These are phyloP conservation scores for Bombus difficillimus DNA, from an alignment of 1,140 invertebrate genomes.

Conservation along the genomic window DNA sequence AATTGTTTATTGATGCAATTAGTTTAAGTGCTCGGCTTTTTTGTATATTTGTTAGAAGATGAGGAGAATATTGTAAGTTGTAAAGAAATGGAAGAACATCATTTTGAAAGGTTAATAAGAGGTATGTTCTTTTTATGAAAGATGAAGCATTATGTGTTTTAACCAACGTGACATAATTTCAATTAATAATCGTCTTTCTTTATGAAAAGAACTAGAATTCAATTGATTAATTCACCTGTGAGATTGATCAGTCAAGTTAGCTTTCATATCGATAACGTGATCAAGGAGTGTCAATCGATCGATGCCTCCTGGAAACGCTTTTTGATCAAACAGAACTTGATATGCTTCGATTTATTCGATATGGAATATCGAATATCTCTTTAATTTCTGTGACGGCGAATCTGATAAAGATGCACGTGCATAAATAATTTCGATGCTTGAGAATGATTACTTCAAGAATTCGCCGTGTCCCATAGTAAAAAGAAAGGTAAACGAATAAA, in stretches of 20 bases:
- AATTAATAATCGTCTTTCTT: not conserved
- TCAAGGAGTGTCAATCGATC: too few relatives aligned
- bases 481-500: not conserved
- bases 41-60: not conserved
- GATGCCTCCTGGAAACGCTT: not conserved
- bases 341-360: too few relatives aligned
- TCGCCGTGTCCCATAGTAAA: not conserved
- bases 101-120: too few relatives aligned
- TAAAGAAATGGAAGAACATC: too few relatives aligned
- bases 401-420: not conserved
- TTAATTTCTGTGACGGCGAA: not conserved
- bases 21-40: too few relatives aligned
- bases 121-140: too few relatives aligned
- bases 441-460: not conserved
- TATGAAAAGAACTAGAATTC: not conserved
- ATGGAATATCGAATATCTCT: not conserved
- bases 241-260: too few relatives aligned
- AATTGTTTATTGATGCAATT: too few relatives aligned
- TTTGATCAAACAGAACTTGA: not conserved
- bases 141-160: too few relatives aligned
- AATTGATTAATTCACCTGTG: not conserved
- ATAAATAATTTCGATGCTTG: not conserved
- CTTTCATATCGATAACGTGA: too few relatives aligned
- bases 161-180: too few relatives aligned
- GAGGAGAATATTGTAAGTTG: too few relatives aligned